Evolutionary conservation across 2,113 vertebrate genomes (phyloP).

Genomic region (Mugil cephalus): DNA sequence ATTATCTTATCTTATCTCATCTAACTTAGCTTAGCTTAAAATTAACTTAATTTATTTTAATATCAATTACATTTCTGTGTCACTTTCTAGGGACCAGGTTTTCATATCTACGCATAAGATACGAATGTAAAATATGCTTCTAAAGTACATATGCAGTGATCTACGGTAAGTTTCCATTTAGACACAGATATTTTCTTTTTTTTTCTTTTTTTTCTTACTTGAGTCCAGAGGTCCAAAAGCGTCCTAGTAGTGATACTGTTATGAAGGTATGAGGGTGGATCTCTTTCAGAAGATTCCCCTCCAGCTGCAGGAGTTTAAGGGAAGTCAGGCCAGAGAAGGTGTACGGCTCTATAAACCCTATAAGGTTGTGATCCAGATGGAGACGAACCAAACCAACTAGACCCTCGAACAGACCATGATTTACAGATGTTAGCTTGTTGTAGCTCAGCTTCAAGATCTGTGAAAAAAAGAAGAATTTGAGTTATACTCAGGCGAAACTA

Average conservation of each 20-base stretch:
- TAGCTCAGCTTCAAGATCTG: constrained; percentile 87
- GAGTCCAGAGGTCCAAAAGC: constrained; percentile 84
- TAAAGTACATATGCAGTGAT: background rate
- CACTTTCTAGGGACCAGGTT: too few species aligned
- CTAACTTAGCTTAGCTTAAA: too few species aligned
- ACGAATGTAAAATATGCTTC: background rate
- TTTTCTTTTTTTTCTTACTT: constrained; percentile 63
- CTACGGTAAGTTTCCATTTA: background rate
- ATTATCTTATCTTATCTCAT: too few species aligned
- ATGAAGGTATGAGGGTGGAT: constrained; percentile 86
- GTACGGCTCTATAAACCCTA: constrained; percentile 84
- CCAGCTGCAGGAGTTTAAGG: constrained; percentile 85
- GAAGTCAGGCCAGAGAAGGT: constrained; percentile 82
- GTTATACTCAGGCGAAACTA: background rate
- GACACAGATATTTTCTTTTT: background rate
- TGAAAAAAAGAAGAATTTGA: background rate
- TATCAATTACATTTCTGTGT: too few species aligned
- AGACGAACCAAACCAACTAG: constrained; percentile 80
- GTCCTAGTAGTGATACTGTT: constrained; percentile 83
- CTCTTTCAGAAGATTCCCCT: constrained; percentile 83
- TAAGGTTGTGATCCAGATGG: constrained; percentile 85
- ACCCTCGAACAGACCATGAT: constrained; percentile 78
- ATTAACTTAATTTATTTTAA: too few species aligned
- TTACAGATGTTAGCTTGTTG: constrained; percentile 83
- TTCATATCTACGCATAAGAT: too few species aligned